Base-by-base conservation (phyloP, 2,797 vertebrate genomes). In the Typhlichthys subterraneus region DNA sequence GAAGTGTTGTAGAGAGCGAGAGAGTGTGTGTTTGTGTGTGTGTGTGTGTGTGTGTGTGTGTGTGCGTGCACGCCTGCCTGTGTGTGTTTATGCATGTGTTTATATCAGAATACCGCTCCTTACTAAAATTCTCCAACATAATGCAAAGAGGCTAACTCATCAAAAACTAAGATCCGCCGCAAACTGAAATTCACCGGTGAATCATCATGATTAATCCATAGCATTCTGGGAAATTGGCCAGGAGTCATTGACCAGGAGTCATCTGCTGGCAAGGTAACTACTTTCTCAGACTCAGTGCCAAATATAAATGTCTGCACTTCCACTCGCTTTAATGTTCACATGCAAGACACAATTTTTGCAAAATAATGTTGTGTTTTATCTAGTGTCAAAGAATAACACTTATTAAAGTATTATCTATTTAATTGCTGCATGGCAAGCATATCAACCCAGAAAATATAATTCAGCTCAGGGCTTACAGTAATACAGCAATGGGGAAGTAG, bases 331-430 rank as follows among this genome's bases (percentile, higher is more conserved):
- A 73, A 77, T 74, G 59, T 61, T 45, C 31, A 72, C 57, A 63
- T 70, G 50, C 31, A 53, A 57, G 42, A 53, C 57, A 61, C 51
- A 19, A 48, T 61, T 29, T 57, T 54, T 15, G 31, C n/a, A 9
- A 14, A 6, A 53, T 14, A 61, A 64, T 59, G 45, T 19, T 17
- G 23, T 52, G 73, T 82, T 82, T 77, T 13, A 76, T 77, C 58
- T 82, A 80, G 55, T 83, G 61, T 77, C 73, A 66, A 12, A 17
- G n/a, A 65, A 56, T 65, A 53, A 70, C 50, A 63, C 63, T 70
- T 48, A 0, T 10, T 51, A 61, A 53, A 19, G 58, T 38, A 57
- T 7, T 50, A 69, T 62, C 29, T 14, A n/a, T 60, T 10, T 49
- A 72, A 23, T 65, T 69, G 66, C 73, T 66, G 61, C 61, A 61